These are phyloP conservation scores for Sinocyclocheilus anophthalmus DNA, from an alignment of 2,113 vertebrate genomes.

Conservation along the genomic window DNA sequence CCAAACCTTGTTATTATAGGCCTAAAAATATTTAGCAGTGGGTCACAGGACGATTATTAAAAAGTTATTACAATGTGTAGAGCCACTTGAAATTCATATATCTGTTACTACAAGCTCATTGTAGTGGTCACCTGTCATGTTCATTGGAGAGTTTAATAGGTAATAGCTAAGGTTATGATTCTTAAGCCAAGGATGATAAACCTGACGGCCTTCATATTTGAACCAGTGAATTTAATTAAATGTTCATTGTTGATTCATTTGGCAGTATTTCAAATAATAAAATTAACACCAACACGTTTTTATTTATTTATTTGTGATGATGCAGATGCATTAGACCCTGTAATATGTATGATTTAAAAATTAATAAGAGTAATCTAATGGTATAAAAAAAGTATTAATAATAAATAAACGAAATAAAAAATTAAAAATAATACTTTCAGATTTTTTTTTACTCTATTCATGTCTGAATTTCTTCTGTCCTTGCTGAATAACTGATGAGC, in stretches of 20 bases:
- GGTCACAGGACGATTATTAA: background rate
- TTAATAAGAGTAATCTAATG: too few species aligned
- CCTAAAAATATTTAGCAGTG: background rate
- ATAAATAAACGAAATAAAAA: too few species aligned
- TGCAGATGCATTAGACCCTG: background rate
- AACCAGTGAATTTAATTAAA: background rate
- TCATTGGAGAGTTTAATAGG: background rate
- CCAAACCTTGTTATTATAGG: background rate
- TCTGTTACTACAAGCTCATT: background rate
- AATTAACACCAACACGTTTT: background rate
- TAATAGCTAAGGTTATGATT: background rate
- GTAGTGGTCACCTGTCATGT: background rate
- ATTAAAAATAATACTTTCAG: too few species aligned
- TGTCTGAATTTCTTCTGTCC: background rate
- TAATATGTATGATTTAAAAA: too few species aligned
- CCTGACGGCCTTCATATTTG: background rate
- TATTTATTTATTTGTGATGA: background rate
- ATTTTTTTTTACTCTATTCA: too few species aligned
- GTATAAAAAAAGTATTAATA: too few species aligned
- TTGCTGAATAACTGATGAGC: background rate
- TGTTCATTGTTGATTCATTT: background rate
- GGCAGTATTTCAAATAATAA: background rate
- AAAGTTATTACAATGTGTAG: background rate
- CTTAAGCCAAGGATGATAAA: background rate
- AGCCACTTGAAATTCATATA: background rate